Evolutionary conservation across 1,140 invertebrate genomes (phyloP).

Genomic region (Dendroctonus ponderosae): DNA sequence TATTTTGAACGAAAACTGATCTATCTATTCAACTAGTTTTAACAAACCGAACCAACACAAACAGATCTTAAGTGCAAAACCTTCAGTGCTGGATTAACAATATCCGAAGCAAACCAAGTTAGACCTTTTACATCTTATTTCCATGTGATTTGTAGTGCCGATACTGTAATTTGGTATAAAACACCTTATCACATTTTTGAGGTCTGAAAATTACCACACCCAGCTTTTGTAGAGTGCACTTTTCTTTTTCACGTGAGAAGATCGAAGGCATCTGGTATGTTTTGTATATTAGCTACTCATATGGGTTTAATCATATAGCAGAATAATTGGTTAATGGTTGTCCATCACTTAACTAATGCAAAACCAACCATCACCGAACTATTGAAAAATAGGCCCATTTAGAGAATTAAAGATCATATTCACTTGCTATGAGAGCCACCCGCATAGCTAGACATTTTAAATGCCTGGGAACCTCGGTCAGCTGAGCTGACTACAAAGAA

Average conservation of each 20-base stretch:
- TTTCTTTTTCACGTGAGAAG: too few relatives aligned
- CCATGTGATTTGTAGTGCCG: conserved; percentile 3
- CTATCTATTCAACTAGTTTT: too few relatives aligned
- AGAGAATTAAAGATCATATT: conserved; percentile 1
- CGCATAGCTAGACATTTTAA: conserved; percentile 32
- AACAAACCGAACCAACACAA: too few relatives aligned
- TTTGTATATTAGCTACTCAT: too few relatives aligned
- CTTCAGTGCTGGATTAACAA: too few relatives aligned
- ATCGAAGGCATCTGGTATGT: too few relatives aligned
- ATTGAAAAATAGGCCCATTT: too few relatives aligned
- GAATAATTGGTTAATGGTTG: too few relatives aligned
- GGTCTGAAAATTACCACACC: neutral
- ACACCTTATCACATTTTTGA: conserved; percentile 2
- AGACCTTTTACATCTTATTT: neutral
- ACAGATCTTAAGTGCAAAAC: too few relatives aligned
- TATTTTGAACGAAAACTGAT: neutral
- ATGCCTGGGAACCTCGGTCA: conserved; percentile 33
- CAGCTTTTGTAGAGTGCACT: neutral
- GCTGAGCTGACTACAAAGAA: conserved; percentile 31
- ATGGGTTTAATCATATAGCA: too few relatives aligned
- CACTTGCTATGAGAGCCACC: conserved; percentile 30
- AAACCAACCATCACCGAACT: too few relatives aligned
- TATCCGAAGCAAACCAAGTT: neutral
- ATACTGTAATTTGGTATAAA: conserved; percentile 2
- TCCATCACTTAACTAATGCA: too few relatives aligned